Conservation (phyloP, 2,113 vertebrate genomes). For the Perccottus glenii region DNA sequence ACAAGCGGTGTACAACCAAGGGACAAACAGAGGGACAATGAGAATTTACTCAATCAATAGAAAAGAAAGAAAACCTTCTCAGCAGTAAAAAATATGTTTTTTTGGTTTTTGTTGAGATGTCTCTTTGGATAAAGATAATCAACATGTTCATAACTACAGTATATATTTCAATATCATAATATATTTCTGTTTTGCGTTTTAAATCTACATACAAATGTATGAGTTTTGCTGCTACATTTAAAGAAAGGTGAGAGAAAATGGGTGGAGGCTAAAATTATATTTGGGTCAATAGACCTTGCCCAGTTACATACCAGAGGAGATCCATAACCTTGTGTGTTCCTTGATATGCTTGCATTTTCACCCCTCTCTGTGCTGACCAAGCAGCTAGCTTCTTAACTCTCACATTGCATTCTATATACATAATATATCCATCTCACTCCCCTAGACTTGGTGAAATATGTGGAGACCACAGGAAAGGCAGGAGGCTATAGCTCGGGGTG, state of each 20-base stretch:
- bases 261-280: slow-evolving; percentile 70
- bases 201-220: slow-evolving; percentile 14
- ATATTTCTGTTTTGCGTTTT: too few relatives aligned
- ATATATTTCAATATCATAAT: not conserved
- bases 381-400: slow-evolving; percentile 70
- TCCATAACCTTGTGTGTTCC: slow-evolving; percentile 72
- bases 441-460: slow-evolving; percentile 61
- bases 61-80: not conserved
- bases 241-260: slow-evolving; percentile 28
- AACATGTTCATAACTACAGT: not conserved
- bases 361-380: slow-evolving; percentile 73
- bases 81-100: too few relatives aligned
- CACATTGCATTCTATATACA: slow-evolving; percentile 71
- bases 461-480: slow-evolving; percentile 37
- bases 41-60: slow-evolving; percentile 1
- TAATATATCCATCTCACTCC: slow-evolving; percentile 69
- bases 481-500: slow-evolving; percentile 10
- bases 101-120: not conserved
- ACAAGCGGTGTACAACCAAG: slow-evolving; percentile 9
- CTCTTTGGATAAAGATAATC: not conserved
- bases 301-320: slow-evolving; percentile 70
- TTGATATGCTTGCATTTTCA: slow-evolving; percentile 72
- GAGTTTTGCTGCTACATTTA: slow-evolving; percentile 44
- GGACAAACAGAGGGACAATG: slow-evolving; percentile 12
- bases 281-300: slow-evolving; percentile 77